These are phyloP conservation scores for Scaptomyza caliginosa DNA, from an alignment of 2,888 invertebrate genomes.

Conservation along the genomic window DNA sequence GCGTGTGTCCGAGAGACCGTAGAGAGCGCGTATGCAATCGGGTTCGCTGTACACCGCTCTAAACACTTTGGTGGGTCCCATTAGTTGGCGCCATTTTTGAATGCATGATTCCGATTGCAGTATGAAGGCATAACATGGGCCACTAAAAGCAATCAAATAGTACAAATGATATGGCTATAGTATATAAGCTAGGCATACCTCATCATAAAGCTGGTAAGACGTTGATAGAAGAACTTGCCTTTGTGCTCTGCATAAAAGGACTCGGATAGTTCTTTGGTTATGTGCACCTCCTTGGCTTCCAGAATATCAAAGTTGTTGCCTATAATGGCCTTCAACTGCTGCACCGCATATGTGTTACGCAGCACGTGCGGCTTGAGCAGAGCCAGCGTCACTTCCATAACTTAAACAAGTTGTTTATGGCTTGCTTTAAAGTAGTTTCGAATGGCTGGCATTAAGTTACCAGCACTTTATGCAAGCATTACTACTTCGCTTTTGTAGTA, in stretches of 20 bases:
- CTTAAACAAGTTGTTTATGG: background rate
- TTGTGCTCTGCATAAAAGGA: slow-evolving; percentile 93
- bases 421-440: background rate
- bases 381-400: slow-evolving; percentile 91
- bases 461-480: background rate
- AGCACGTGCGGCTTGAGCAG: slow-evolving; percentile 94
- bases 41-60: slow-evolving; percentile 92
- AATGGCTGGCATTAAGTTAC: background rate
- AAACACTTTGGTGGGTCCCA: slow-evolving; percentile 96
- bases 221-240: slow-evolving; percentile 92
- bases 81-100: slow-evolving; percentile 90
- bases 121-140: slow-evolving; percentile 92
- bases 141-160: slow-evolving; percentile 86
- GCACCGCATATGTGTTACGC: slow-evolving; percentile 89
- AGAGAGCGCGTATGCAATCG: slow-evolving; percentile 90
- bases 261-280: slow-evolving; percentile 88
- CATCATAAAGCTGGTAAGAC: slow-evolving; percentile 92
- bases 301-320: slow-evolving; percentile 90
- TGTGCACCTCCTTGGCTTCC: slow-evolving; percentile 87
- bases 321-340: slow-evolving; percentile 89
- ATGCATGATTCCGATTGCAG: slow-evolving; percentile 91
- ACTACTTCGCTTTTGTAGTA: background rate
- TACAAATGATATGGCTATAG: background rate
- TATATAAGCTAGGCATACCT: slow-evolving; percentile 86
- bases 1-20: slow-evolving; percentile 96